Conservation (phyloP, 2,888 invertebrate species). For the Busseola fusca region DNA sequence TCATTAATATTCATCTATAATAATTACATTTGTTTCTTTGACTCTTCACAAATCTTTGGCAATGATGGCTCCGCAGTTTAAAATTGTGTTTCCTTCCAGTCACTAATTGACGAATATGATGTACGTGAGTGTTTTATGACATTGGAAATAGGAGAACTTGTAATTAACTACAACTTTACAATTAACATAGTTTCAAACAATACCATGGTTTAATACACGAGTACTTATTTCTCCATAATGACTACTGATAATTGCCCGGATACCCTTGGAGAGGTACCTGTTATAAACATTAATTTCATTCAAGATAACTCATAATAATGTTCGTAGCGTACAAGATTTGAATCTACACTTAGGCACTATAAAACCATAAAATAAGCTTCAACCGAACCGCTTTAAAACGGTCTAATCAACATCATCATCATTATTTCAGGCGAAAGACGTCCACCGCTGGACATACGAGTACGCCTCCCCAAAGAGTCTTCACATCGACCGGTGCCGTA, state of each 20-base stretch:
- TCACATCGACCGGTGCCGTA: too few species aligned
- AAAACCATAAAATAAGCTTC: neutral
- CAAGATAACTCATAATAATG: neutral
- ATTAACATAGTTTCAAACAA: constrained; percentile 30
- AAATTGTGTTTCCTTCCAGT: neutral
- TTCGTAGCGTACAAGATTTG: neutral
- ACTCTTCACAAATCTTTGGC: neutral
- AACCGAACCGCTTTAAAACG: neutral
- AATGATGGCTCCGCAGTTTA: neutral
- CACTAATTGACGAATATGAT: neutral
- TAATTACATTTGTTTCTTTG: neutral
- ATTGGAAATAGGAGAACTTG: neutral
- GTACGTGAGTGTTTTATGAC: neutral
- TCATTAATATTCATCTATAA: neutral
- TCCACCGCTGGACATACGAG: too few species aligned
- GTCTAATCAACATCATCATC: too few species aligned
- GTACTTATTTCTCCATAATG: constrained; percentile 11
- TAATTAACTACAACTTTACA: constrained; percentile 13
- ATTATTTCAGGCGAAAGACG: too few species aligned
- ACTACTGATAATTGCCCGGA: constrained; percentile 1
- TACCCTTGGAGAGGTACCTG: neutral
- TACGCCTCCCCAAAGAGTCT: too few species aligned
- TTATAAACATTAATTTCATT: neutral
- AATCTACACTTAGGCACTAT: neutral
- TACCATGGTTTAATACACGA: constrained; percentile 14